Percentiles rank a stretch among this genome's conserved stretches.
These are phyloP conservation scores for Brachymystax lenok DNA, from an alignment of 2,797 vertebrate genomes.

Conservation along the genomic window DNA sequence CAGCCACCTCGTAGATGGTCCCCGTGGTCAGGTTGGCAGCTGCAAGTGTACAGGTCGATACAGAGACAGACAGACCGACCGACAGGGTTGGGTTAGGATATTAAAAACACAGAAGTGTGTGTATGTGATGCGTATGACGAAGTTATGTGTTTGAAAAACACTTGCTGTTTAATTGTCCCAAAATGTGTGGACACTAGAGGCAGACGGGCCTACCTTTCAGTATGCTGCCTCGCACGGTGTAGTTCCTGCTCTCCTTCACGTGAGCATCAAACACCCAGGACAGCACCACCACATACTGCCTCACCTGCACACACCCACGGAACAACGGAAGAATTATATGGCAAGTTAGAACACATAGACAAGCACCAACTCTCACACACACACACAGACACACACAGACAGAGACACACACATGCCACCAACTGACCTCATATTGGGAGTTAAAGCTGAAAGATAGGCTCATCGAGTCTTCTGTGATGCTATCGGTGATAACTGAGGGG, in stretches of 20 bases:
- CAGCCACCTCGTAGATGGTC: slow-evolving; percentile 89
- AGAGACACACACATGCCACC: too few species aligned
- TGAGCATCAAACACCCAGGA: slow-evolving; percentile 93
- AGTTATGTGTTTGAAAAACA: background rate
- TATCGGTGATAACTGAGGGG: slow-evolving; percentile 82
- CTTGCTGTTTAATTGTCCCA: background rate
- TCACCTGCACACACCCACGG: slow-evolving; percentile 74
- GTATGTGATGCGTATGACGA: background rate
- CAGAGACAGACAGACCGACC: background rate
- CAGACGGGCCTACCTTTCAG: slow-evolving; percentile 77
- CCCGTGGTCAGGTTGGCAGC: slow-evolving; percentile 89
- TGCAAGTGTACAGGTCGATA: slow-evolving; percentile 51
- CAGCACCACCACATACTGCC: slow-evolving; percentile 83
- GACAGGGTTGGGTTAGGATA: background rate
- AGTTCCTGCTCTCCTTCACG: slow-evolving; percentile 86
- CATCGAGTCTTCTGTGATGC: slow-evolving; percentile 77
- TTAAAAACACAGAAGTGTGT: background rate
- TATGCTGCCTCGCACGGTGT: slow-evolving; percentile 71
- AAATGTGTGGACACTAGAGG: background rate
- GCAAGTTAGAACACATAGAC: too few species aligned
- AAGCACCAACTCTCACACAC: background rate
- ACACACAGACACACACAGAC: background rate
- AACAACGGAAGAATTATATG: background rate
- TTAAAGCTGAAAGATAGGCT: slow-evolving; percentile 83
- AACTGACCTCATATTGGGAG: slow-evolving; percentile 77